Evolutionary conservation across 2,797 vertebrate genomes (phyloP).

Genomic region (Pseudomugil tenellus): DNA sequence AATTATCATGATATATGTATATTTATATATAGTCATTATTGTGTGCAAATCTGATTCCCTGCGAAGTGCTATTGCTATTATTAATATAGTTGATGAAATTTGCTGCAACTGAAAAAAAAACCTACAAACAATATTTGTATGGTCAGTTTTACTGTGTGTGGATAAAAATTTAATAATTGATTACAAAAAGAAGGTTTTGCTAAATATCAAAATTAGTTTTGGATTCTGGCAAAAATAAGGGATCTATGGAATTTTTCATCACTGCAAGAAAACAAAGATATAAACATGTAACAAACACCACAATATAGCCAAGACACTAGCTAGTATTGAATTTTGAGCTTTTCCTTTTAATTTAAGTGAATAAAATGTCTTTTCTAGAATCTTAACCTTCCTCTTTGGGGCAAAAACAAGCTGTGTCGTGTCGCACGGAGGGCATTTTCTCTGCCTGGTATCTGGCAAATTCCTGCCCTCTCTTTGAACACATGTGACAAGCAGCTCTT

Average conservation of each 20-base stretch:
- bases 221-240: no score
- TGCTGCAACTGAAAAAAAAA: neutral
- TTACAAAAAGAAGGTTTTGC: no score
- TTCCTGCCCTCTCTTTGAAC: constrained; percentile 70
- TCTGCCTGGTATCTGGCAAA: constrained; percentile 61
- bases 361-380: constrained; percentile 12
- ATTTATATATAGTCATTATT: neutral
- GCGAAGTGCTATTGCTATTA: no score
- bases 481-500: constrained; percentile 71
- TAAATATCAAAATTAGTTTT: no score
- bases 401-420: constrained; percentile 51
- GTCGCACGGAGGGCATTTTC: constrained; percentile 56
- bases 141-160: neutral
- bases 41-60: no score
- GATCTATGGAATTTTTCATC: no score
- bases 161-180: no score
- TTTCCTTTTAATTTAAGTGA: neutral
- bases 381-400: constrained; percentile 25
- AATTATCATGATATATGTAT: no score
- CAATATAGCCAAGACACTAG: no score
- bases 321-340: neutral
- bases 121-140: neutral
- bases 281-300: no score
- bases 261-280: no score
- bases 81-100: neutral